Evolutionary conservation across 2,888 invertebrate genomes (phyloP).

Genomic region (Nephrotoma flavescens): DNA sequence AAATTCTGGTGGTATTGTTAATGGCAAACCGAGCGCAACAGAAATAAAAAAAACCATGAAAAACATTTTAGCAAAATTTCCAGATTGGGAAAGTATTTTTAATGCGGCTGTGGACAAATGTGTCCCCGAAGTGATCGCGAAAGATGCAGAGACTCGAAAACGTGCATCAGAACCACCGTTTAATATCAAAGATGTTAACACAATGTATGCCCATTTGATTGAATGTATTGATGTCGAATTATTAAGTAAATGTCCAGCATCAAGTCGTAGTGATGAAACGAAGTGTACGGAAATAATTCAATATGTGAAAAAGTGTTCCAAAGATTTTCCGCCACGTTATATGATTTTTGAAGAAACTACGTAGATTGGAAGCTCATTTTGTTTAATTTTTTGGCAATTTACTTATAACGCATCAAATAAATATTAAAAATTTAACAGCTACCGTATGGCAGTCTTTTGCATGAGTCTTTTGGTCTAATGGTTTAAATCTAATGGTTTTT

Average conservation of each 20-base stretch:
- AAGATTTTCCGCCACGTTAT: background rate
- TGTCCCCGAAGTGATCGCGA: background rate
- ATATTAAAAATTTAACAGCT: too few species aligned
- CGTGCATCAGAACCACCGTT: background rate
- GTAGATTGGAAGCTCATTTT: background rate
- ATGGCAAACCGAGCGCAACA: background rate
- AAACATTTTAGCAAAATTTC: background rate
- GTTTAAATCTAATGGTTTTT: too few species aligned
- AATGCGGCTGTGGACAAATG: background rate
- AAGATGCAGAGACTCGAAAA: background rate
- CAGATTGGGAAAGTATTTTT: background rate
- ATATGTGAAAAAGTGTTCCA: background rate
- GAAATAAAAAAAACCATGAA: background rate
- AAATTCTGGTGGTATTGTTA: background rate
- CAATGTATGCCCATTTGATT: background rate
- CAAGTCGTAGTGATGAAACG: background rate
- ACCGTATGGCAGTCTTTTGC: too few species aligned
- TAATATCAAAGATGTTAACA: background rate
- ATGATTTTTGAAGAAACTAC: background rate
- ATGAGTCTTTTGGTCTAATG: too few species aligned
- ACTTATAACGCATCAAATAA: too few species aligned
- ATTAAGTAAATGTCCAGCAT: background rate
- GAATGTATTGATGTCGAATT: background rate
- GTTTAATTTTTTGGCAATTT: too few species aligned
- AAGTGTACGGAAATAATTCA: background rate